Evolutionary conservation across 2,797 vertebrate genomes (phyloP).

Genomic region (Galagoides demidoff): DNA sequence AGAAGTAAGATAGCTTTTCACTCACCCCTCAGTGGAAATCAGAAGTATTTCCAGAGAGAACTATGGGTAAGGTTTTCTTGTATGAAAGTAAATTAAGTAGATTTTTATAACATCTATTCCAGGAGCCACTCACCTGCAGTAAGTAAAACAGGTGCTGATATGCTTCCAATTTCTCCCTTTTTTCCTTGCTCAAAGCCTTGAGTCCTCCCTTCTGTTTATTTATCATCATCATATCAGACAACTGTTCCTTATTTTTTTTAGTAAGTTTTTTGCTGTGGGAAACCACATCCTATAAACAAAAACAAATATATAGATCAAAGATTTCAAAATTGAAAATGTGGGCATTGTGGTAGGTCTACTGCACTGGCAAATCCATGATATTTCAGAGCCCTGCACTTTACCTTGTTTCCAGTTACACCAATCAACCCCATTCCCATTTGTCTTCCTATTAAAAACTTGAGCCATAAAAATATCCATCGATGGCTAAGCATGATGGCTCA

Average conservation of each 20-base stretch:
- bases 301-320: not conserved
- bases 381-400: not conserved
- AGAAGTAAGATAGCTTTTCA: not conserved
- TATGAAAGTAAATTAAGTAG: not conserved
- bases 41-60: not conserved
- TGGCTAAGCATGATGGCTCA: too few relatives aligned
- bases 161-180: constrained; percentile 95
- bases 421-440: too few relatives aligned
- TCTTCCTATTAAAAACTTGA: not conserved
- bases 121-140: constrained; percentile 90
- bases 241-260: constrained; percentile 97
- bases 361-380: not conserved
- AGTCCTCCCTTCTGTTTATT: constrained; percentile 97
- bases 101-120: not conserved
- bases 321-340: not conserved
- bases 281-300: constrained; percentile 93
- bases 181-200: constrained; percentile 98
- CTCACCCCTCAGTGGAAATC: not conserved
- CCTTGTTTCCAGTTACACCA: not conserved
- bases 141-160: constrained; percentile 98
- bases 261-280: constrained; percentile 99
- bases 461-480: not conserved
- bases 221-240: constrained; percentile 99
- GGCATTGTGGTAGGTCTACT: not conserved
- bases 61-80: not conserved